Conservation (phyloP, 2,888 invertebrate genomes). For the Chrysopilus asiliformis region DNA sequence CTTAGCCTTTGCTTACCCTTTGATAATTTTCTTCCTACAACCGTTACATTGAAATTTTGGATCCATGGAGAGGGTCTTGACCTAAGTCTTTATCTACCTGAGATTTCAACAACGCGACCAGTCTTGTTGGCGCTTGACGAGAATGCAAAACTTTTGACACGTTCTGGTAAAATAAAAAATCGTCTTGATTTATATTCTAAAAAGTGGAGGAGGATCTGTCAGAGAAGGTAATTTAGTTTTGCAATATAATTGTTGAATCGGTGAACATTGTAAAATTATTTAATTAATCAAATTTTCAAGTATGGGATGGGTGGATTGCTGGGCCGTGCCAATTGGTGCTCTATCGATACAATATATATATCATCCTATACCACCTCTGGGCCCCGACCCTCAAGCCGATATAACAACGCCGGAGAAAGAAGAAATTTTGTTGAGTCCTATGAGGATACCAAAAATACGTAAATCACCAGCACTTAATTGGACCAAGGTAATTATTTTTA, state of each 20-base stretch:
- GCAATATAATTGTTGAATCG: too few species aligned
- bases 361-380: conserved; percentile 81
- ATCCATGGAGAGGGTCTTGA: conserved; percentile 92
- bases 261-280: too few species aligned
- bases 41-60: conserved; percentile 80
- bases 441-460: conserved; percentile 70
- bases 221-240: conserved; percentile 45
- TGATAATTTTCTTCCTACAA: conserved; percentile 82
- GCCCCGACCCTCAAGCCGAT: conserved; percentile 79
- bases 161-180: conserved; percentile 50
- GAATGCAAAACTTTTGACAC: conserved; percentile 72
- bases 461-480: conserved; percentile 57
- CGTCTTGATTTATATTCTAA: conserved; percentile 40
- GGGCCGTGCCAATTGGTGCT: conserved; percentile 90
- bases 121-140: conserved; percentile 73
- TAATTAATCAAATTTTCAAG: conserved; percentile 20
- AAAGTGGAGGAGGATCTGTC: conserved; percentile 76
- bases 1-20: conserved; percentile 90
- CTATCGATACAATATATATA: conserved; percentile 82
- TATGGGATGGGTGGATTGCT: conserved; percentile 88
- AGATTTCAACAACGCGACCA: conserved; percentile 76
- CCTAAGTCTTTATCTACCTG: conserved; percentile 78
- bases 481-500: conserved; percentile 35
- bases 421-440: conserved; percentile 80
- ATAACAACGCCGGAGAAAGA: conserved; percentile 91